These are phyloP conservation scores for Archaeoteleia sp. DNA, from an alignment of 2,888 invertebrate genomes.

Conservation along the genomic window DNA sequence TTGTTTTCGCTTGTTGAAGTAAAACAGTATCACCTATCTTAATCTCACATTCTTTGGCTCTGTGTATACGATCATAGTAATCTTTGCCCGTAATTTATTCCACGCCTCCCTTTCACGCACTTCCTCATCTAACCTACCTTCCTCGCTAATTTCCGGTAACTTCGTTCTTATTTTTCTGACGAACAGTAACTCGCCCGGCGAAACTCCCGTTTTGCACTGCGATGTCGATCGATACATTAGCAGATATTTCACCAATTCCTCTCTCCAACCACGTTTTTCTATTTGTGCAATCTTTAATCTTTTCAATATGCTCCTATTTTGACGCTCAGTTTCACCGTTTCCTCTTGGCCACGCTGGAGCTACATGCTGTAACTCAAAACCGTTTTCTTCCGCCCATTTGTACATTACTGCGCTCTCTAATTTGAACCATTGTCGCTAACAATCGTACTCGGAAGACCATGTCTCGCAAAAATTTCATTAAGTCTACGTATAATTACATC, in stretches of 20 bases:
- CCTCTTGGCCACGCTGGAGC: constrained; percentile 41
- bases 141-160: constrained; percentile 18
- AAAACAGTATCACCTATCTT: constrained; percentile 33
- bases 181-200: constrained; percentile 32
- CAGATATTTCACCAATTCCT: constrained; percentile 24
- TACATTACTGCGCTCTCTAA: constrained; percentile 21
- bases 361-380: constrained; percentile 41
- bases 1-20: constrained; percentile 13
- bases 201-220: constrained; percentile 31
- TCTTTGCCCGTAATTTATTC: constrained; percentile 25
- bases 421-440: constrained; percentile 55
- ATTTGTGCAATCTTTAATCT: constrained; percentile 26
- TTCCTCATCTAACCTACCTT: constrained; percentile 17
- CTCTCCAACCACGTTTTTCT: constrained; percentile 14
- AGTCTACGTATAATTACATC: constrained; percentile 44
- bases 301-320: constrained; percentile 29
- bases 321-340: constrained; percentile 31
- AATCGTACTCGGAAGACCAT: constrained; percentile 50
- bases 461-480: constrained; percentile 55
- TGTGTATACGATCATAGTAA: constrained; percentile 14
- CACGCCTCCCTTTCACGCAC: constrained; percentile 28
- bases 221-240: constrained; percentile 34
- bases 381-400: constrained; percentile 41
- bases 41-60: constrained; percentile 11
- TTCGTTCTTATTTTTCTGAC: constrained; percentile 28